These are phyloP conservation scores for Gobionotothen gibberifrons DNA, from an alignment of 2,797 vertebrate species.

Conservation along the genomic window DNA sequence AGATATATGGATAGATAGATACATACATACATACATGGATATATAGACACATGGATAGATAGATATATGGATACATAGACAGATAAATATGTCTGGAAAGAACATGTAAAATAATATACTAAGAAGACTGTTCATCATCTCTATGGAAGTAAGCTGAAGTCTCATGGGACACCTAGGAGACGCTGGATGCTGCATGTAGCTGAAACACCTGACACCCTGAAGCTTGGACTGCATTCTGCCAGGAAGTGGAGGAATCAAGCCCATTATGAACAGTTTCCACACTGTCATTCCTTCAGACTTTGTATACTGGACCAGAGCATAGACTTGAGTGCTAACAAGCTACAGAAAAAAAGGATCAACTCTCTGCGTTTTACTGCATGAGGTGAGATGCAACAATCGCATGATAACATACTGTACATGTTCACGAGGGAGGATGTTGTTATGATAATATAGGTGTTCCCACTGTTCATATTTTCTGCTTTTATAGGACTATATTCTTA, in stretches of 20 bases:
- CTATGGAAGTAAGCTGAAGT: constrained; percentile 12
- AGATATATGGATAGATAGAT: not conserved
- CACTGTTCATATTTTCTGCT: not conserved
- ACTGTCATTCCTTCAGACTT: constrained; percentile 34
- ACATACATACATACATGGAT: too few relatives aligned
- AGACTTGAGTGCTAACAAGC: constrained; percentile 33
- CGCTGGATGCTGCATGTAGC: constrained; percentile 11
- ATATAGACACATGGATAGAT: not conserved
- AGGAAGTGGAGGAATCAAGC: constrained; percentile 22
- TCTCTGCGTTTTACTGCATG: constrained; percentile 20
- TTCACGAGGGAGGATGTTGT: constrained; percentile 1
- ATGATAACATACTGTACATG: constrained; percentile 5
- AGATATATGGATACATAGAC: constrained; percentile 23
- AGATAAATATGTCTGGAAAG: constrained; percentile 6
- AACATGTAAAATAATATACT: constrained; percentile 5
- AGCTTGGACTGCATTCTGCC: constrained; percentile 12
- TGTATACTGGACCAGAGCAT: not conserved
- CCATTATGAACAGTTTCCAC: constrained; percentile 16
- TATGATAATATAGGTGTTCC: constrained; percentile 1
- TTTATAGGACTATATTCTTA: not conserved
- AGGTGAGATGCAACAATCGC: constrained; percentile 60
- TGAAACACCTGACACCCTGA: constrained; percentile 21
- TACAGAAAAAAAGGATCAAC: constrained; percentile 29
- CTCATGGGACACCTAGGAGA: constrained; percentile 23
- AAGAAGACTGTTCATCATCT: constrained; percentile 6